Evolutionary conservation across 2,888 invertebrate species (phyloP).

Genomic region (Brenthis daphne): DNA sequence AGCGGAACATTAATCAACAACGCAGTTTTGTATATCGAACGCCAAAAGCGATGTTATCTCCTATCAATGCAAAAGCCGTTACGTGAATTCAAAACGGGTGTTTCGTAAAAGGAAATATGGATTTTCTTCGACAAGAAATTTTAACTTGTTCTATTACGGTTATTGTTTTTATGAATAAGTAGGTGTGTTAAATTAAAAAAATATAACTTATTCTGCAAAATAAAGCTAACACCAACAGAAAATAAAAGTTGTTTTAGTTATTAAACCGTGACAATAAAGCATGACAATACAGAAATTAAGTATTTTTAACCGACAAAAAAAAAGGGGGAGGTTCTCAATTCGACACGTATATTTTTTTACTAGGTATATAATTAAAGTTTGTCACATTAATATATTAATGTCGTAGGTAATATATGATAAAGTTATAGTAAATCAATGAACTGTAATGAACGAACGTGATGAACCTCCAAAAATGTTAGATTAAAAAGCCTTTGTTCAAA

Average conservation of each 20-base stretch:
- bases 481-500: slow-evolving; percentile 15
- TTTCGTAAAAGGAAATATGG: slow-evolving; percentile 39
- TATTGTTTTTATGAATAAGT: slow-evolving; percentile 2
- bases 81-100: slow-evolving; percentile 40
- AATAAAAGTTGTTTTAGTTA: too few species aligned
- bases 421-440: slow-evolving; percentile 5
- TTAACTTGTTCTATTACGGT: slow-evolving; percentile 2
- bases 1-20: slow-evolving; percentile 70
- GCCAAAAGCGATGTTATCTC: slow-evolving; percentile 67
- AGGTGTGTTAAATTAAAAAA: too few species aligned
- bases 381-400: too few species aligned
- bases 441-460: slow-evolving; percentile 11
- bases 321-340: too few species aligned
- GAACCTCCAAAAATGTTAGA: slow-evolving; percentile 15
- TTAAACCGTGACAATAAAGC: too few species aligned
- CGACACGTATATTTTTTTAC: too few species aligned
- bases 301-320: too few species aligned
- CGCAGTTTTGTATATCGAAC: slow-evolving; percentile 74
- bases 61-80: slow-evolving; percentile 59
- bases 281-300: too few species aligned
- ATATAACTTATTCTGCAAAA: too few species aligned
- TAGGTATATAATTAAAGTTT: too few species aligned
- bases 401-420: background rate
- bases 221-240: too few species aligned
- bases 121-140: slow-evolving; percentile 33